A percentile compares a stretch with the other conserved stretches of the same genome.
phyloP scores from a whole-genome alignment of 2,888 invertebrate species.

The Cynaeus angustus region DNA sequence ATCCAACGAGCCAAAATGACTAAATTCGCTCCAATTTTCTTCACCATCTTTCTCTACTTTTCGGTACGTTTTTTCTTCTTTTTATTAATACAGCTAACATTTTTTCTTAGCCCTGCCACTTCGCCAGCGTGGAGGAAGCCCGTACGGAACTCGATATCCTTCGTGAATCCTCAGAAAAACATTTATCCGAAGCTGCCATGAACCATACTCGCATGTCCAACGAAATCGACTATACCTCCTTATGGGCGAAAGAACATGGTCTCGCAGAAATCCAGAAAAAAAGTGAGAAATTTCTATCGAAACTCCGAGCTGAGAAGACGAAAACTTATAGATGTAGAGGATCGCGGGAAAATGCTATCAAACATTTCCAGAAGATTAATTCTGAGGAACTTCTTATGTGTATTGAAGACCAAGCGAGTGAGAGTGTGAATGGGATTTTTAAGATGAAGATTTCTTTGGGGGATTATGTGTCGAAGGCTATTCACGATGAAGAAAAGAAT shows the following conservation, averaged over 20 bases:
- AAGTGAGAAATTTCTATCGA: not conserved
- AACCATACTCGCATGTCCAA: slow-evolving; percentile 5
- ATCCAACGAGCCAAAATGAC: not conserved
- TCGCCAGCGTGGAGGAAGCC: not conserved
- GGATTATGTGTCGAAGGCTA: not conserved
- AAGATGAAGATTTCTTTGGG: not conserved
- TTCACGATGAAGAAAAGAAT: slow-evolving; percentile 8
- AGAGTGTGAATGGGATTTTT: not conserved
- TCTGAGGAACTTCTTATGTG: slow-evolving; percentile 1
- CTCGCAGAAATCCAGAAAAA: not conserved
- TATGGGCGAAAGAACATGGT: slow-evolving; percentile 7
- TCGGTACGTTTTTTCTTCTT: not conserved
- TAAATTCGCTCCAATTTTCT: not conserved
- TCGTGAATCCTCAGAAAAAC: not conserved
- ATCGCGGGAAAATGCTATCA: slow-evolving; percentile 11
- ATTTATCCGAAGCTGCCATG: not conserved
- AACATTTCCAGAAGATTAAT: not conserved
- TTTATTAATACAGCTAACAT: not conserved
- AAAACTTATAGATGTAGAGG: not conserved
- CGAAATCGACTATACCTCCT: not conserved
- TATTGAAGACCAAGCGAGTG: not conserved
- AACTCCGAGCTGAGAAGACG: not conserved
- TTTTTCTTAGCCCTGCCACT: not conserved
- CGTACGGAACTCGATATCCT: not conserved
- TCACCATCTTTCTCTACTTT: not conserved